A percentile compares a stretch with the other conserved stretches of the same genome.
Evolutionary conservation across 1,140 invertebrate genomes (phyloP).

Genomic region (Hylaeus volcanicus): DNA sequence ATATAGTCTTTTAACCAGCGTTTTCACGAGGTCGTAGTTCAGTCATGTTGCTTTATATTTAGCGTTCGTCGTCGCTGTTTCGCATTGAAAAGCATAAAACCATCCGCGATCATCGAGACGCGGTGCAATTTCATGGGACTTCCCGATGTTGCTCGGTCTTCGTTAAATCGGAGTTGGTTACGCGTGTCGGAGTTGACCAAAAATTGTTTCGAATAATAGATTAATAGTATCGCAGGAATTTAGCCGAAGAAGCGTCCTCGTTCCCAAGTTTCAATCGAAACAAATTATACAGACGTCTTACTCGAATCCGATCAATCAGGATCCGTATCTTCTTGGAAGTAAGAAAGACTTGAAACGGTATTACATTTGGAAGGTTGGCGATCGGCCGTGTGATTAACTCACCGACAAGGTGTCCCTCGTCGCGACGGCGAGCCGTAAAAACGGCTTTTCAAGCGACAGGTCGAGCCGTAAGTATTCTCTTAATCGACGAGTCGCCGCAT

Average conservation of each 20-base stretch:
- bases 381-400: slow-evolving; percentile 6
- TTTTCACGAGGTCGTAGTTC: slow-evolving; percentile 53
- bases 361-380: not conserved
- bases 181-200: too few relatives aligned
- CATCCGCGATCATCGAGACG: not conserved
- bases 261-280: too few relatives aligned
- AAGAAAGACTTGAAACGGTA: not conserved
- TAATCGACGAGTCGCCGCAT: slow-evolving; percentile 17
- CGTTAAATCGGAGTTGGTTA: too few relatives aligned
- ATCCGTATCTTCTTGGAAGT: too few relatives aligned
- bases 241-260: too few relatives aligned
- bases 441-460: slow-evolving; percentile 14
- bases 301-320: too few relatives aligned
- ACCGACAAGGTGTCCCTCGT: slow-evolving; percentile 5
- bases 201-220: too few relatives aligned
- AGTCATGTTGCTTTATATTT: slow-evolving; percentile 73
- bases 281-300: too few relatives aligned
- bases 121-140: not conserved
- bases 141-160: not conserved
- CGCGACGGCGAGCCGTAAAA: not conserved
- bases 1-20: slow-evolving; percentile 50
- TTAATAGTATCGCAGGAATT: too few relatives aligned
- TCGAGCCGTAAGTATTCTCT: slow-evolving; percentile 25
- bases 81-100: not conserved
- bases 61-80: slow-evolving; percentile 45